Percentiles rank a stretch among this genome's conserved stretches.
phyloP scores from a whole-genome alignment of 2,113 vertebrate species.

The Balaeniceps rex region DNA sequence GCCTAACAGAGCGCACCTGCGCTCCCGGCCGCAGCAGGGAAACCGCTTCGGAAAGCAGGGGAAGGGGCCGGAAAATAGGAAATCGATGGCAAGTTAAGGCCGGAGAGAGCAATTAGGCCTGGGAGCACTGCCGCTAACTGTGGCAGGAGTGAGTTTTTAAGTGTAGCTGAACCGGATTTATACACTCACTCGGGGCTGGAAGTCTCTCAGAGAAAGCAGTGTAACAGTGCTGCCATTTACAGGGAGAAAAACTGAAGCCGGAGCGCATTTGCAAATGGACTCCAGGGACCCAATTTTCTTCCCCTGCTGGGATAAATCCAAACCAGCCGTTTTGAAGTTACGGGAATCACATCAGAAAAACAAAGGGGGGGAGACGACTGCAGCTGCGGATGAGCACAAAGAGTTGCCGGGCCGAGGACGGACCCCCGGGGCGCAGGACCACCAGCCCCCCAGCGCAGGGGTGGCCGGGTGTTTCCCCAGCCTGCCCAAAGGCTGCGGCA shows the following conservation, averaged over 20 bases:
- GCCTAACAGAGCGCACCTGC: not conserved
- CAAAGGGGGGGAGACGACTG: not conserved
- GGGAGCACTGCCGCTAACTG: not conserved
- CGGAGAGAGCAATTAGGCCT: not conserved
- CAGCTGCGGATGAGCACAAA: rapidly evolving
- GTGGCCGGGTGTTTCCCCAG: not conserved
- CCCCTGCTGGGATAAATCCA: not conserved
- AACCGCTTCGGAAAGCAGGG: not conserved
- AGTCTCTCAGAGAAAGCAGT: not conserved
- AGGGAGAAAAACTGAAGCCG: not conserved
- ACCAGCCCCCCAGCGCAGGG: not conserved
- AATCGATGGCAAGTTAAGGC: not conserved
- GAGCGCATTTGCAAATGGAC: not conserved
- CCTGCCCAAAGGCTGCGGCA: not conserved
- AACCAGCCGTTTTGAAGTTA: not conserved
- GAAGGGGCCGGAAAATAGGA: not conserved
- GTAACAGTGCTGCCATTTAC: not conserved
- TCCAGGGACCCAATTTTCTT: not conserved
- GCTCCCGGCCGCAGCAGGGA: not conserved
- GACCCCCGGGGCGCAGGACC: not conserved
- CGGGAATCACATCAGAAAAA: not conserved
- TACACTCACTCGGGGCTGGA: not conserved
- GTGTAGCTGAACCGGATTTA: not conserved
- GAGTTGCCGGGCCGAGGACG: rapidly evolving
- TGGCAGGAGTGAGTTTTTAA: not conserved